Conservation (phyloP, 2,888 invertebrate genomes). For the Lomographa bimaculata region DNA sequence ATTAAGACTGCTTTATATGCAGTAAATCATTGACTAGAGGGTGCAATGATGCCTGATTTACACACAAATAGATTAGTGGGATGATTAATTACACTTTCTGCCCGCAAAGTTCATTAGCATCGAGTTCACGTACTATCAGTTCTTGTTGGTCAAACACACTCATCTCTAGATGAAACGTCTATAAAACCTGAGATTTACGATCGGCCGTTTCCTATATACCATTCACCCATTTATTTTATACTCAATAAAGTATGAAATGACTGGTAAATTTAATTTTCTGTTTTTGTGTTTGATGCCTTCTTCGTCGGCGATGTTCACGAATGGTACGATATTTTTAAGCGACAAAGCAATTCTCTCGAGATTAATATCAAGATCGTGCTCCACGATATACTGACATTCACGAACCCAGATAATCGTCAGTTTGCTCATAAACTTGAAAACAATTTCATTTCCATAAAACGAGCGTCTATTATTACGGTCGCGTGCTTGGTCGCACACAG, state of each 20-base stretch:
- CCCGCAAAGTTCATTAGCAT: slow-evolving; percentile 12
- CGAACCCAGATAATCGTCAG: slow-evolving; percentile 23
- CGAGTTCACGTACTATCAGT: slow-evolving; percentile 12
- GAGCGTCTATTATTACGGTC: slow-evolving; percentile 20
- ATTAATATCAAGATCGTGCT: slow-evolving; percentile 11
- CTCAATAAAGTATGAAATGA: too few relatives aligned
- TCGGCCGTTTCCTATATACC: slow-evolving; percentile 1
- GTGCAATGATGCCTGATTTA: slow-evolving; percentile 3
- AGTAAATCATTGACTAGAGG: slow-evolving; percentile 1
- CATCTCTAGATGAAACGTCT: not conserved
- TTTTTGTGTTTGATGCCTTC: too few relatives aligned
- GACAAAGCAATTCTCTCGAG: not conserved
- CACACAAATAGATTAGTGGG: slow-evolving; percentile 4
- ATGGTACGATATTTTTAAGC: slow-evolving; percentile 7
- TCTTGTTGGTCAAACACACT: slow-evolving; percentile 2
- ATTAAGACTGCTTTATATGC: too few relatives aligned
- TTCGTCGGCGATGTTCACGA: slow-evolving; percentile 2
- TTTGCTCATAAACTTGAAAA: slow-evolving; percentile 30
- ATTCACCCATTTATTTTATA: too few relatives aligned
- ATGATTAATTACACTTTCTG: slow-evolving; percentile 11
- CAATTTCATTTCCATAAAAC: slow-evolving; percentile 34
- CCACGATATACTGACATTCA: slow-evolving; percentile 25
- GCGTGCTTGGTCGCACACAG: slow-evolving; percentile 25
- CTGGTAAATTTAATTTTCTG: too few relatives aligned
- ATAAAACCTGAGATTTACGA: slow-evolving; percentile 4